phyloP scores from a whole-genome alignment of 1,140 invertebrate genomes.

The Heliconius eleuchia region DNA sequence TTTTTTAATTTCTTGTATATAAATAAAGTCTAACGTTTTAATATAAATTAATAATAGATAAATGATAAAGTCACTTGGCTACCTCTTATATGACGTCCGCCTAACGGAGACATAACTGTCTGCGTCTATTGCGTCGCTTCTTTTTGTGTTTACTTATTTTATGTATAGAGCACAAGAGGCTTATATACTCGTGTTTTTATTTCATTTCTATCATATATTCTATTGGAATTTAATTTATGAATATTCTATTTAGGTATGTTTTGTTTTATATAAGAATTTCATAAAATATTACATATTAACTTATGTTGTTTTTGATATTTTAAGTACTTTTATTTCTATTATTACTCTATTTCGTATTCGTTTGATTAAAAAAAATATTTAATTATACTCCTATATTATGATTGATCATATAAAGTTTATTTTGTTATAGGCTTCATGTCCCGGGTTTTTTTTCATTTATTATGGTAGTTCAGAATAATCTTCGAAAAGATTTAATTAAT shows the following conservation, averaged over 20 bases:
- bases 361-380: too few species aligned
- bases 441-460: background rate
- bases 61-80: constrained; percentile 60
- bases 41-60: background rate
- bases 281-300: background rate
- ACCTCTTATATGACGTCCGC: constrained; percentile 63
- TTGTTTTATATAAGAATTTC: background rate
- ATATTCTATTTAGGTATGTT: background rate
- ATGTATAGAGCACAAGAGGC: background rate
- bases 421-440: background rate
- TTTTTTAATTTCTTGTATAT: background rate
- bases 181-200: background rate
- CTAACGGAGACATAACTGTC: too few species aligned
- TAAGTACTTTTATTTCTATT: too few species aligned
- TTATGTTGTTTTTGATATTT: background rate
- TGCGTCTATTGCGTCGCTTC: constrained; percentile 23
- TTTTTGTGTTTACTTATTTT: constrained; percentile 23
- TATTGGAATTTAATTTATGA: background rate
- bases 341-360: too few species aligned
- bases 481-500: background rate
- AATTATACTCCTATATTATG: too few species aligned
- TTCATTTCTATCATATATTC: background rate
- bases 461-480: background rate
- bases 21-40: background rate
- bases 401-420: background rate